phyloP scores from a whole-genome alignment of 2,888 invertebrate species.

The Leptinotarsa tumamoca region DNA sequence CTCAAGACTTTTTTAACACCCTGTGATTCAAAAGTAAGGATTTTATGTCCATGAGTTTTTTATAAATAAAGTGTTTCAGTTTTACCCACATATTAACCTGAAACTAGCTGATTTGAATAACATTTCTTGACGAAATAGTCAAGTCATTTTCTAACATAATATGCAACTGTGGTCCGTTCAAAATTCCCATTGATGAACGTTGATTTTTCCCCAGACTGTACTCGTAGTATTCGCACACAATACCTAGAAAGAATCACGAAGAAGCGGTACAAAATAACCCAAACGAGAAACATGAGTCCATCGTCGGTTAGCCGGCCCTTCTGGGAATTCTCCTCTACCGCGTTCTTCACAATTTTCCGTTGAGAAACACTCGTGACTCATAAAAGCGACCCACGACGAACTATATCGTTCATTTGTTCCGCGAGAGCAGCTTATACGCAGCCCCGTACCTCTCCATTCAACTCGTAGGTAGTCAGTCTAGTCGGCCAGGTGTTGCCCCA shows the following conservation, averaged over 20 bases:
- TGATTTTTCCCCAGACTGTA: too few species aligned
- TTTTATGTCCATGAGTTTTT: too few species aligned
- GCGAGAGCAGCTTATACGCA: slow-evolving; percentile 30
- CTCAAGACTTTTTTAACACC: too few species aligned
- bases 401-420: slow-evolving; percentile 24
- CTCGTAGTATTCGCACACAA: not conserved
- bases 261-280: not conserved
- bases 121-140: too few species aligned
- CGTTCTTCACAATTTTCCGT: slow-evolving; percentile 39
- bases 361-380: slow-evolving; percentile 42
- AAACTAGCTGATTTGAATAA: too few species aligned
- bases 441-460: slow-evolving; percentile 31
- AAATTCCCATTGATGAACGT: too few species aligned
- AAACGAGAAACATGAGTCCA: not conserved
- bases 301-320: slow-evolving; percentile 33
- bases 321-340: slow-evolving; percentile 39
- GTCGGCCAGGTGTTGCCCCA: slow-evolving; percentile 32
- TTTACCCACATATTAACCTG: too few species aligned
- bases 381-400: slow-evolving; percentile 11
- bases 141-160: too few species aligned
- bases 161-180: too few species aligned
- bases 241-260: not conserved
- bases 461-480: slow-evolving; percentile 27
- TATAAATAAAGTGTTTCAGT: too few species aligned
- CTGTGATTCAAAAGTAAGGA: too few species aligned